phyloP scores from a whole-genome alignment of 2,888 invertebrate genomes.

The Pseudococcus longispinus region DNA sequence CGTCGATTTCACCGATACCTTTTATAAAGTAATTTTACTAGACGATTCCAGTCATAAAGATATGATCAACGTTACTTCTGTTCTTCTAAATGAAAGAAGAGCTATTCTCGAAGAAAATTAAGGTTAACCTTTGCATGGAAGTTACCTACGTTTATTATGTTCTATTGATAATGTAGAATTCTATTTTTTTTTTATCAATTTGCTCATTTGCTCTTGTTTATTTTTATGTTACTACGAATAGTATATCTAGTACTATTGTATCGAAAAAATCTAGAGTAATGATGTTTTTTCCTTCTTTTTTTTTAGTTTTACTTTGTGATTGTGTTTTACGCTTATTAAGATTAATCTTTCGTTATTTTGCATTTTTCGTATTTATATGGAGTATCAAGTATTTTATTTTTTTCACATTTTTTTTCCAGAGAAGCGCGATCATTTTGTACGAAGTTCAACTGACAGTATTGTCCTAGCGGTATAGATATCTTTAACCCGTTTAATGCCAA shows the following conservation, averaged over 20 bases:
- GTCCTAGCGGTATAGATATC: not conserved
- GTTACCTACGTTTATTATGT: not conserved
- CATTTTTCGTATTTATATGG: not conserved
- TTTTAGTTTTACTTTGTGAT: conserved; percentile 34
- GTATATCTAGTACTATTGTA: not conserved
- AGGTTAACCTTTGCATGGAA: not conserved
- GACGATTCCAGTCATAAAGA: not conserved
- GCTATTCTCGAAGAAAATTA: not conserved
- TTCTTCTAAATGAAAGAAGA: not conserved
- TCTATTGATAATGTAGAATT: not conserved
- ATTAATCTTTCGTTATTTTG: conserved; percentile 19
- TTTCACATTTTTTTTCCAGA: not conserved
- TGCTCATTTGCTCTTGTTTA: not conserved
- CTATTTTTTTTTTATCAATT: not conserved
- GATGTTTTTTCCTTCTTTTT: not conserved
- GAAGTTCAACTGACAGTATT: not conserved
- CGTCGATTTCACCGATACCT: not conserved
- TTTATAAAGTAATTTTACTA: not conserved
- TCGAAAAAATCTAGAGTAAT: not conserved
- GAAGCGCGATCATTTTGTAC: not conserved
- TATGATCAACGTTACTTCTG: not conserved
- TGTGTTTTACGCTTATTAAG: conserved; percentile 30
- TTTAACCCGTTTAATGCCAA: no score
- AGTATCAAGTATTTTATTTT: not conserved
- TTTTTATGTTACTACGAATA: not conserved